Evolutionary conservation across 1,140 invertebrate species (phyloP), one percentile per base, ranked within the genome.

Genomic region (Penaeus japonicus): DNA sequence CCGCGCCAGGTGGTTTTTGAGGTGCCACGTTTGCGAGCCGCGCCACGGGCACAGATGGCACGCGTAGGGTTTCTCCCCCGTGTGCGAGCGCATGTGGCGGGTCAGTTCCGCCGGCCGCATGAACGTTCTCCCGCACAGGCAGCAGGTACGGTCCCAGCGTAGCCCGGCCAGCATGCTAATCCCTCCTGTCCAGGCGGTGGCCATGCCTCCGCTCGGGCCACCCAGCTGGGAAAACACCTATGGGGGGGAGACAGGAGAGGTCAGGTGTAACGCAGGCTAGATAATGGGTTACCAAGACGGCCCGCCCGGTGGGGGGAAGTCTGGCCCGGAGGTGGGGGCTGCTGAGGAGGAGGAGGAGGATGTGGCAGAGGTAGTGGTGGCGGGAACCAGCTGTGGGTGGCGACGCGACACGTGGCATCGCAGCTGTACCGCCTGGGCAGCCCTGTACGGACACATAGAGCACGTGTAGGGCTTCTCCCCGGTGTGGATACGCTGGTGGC

Each of bases 21-120:
- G 94, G 93, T 99, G 99, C 39, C 99, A 98, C 92, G 98, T 98
- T 93, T 99, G 99, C 2, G 98, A 99, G 93, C 99, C 99, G 92
- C 98, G 98, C 80, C 98, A 97, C 73, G 97, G 96, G 93, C 98
- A 99, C 7, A 98, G 94, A 92, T 99, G 98, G 92, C 98, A 99
- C 22, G 97, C 96, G 91, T 98, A 99, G 4, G 98, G 98, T 92
- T 98, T 98, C 93, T 99, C 86, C 7, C 86, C 86, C 27, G 86
- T 88, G 65, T 88, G 86, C 17, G 86, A 88, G 59, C 86, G 62
- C 86, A 88, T 88, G 79, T 88, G 86, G 15, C 86, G 79, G 12
- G 86, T 88, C 86, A 88, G 80, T 47, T 88, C 86, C 27, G 86
- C 86, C 22, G 86, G 86, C n/a, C 86, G 57, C 86, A 88, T 88